Conservation (phyloP, 2,888 invertebrate species). For the Pharmacophagus antenor region DNA sequence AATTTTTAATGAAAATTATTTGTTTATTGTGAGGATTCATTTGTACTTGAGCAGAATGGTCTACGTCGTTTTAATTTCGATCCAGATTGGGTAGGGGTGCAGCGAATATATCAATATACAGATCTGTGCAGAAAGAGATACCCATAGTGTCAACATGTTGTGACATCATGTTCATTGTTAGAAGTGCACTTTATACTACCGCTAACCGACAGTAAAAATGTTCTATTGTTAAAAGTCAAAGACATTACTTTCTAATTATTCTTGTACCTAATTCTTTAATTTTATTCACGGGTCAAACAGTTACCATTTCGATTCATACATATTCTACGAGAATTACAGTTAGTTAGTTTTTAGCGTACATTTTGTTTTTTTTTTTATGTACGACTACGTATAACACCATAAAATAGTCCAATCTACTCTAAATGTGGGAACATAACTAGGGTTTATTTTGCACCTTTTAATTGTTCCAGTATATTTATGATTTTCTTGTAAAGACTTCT, state of each 20-base stretch:
- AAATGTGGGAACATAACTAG: too few species aligned
- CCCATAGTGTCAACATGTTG: neutral
- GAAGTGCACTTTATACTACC: neutral
- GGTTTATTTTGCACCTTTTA: too few species aligned
- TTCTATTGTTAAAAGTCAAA: neutral
- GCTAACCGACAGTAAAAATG: neutral
- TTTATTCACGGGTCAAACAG: slow-evolving; percentile 1
- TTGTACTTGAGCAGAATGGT: too few species aligned
- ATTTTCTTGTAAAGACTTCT: too few species aligned
- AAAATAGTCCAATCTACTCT: too few species aligned
- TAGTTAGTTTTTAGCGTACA: too few species aligned
- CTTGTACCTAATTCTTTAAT: neutral
- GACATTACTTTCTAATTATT: slow-evolving; percentile 1
- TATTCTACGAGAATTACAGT: neutral
- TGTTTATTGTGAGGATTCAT: too few species aligned
- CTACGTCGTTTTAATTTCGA: neutral
- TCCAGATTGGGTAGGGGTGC: neutral
- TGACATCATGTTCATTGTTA: neutral
- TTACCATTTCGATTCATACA: neutral
- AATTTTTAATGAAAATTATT: too few species aligned
- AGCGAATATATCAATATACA: neutral
- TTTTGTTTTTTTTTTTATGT: too few species aligned
- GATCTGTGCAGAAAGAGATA: neutral
- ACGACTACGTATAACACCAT: too few species aligned
- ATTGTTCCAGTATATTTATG: too few species aligned